Percentiles rank a stretch among this genome's conserved stretches.
Conservation (phyloP, 2,113 vertebrate genomes). For the Danio rerio region GRCz12tu NC_133183.1:17979501-17980000, state of each 20-base stretch:
- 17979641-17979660: slow-evolving; percentile 26
- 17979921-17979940: neutral
- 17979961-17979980: neutral
- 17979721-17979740: slow-evolving; percentile 24
- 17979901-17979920: neutral
- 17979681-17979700: slow-evolving; percentile 11
- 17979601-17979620: slow-evolving; percentile 15
- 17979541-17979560: slow-evolving; percentile 1
- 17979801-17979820: slow-evolving; percentile 29
- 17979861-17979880: neutral
- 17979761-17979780: slow-evolving; percentile 22
- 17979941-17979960: neutral
- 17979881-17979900: neutral
- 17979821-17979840: slow-evolving; percentile 21
- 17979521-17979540: neutral
- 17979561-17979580: neutral
- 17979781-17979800: slow-evolving; percentile 13
- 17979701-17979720: slow-evolving; percentile 9
- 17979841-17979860: neutral
- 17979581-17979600: slow-evolving; percentile 7
- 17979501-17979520: neutral
- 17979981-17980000: neutral
- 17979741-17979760: neutral
- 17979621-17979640: slow-evolving; percentile 10
- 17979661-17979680: slow-evolving; percentile 18